phyloP scores from a whole-genome alignment of 2,113 vertebrate species.

The Montifringilla adamsi region DNA sequence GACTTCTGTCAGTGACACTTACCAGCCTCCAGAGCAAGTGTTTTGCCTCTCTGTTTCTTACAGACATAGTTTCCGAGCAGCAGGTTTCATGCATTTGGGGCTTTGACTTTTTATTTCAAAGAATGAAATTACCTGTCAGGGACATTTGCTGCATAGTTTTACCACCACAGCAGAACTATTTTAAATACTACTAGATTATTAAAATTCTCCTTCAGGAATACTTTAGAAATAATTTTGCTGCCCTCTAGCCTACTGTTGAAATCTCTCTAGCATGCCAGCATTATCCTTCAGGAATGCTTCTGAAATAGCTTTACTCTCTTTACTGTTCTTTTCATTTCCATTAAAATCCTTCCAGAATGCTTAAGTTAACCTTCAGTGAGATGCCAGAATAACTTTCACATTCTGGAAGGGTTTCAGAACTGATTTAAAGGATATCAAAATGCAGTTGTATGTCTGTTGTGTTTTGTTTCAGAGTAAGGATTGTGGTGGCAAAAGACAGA shows the following conservation, averaged over 20 bases:
- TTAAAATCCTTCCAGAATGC: constrained; percentile 75
- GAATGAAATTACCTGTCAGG: constrained; percentile 41
- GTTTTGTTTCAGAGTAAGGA: background rate
- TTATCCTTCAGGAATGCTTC: constrained; percentile 65
- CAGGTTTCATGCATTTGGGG: background rate
- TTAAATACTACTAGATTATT: constrained; percentile 72
- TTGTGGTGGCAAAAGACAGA: background rate
- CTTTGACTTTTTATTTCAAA: constrained; percentile 44
- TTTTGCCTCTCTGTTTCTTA: background rate
- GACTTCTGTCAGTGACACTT: background rate
- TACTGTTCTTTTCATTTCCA: constrained; percentile 63
- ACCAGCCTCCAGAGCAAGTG: background rate
- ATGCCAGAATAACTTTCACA: constrained; percentile 63
- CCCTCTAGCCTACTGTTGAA: constrained; percentile 64
- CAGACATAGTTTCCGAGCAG: background rate
- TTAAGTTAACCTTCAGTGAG: constrained; percentile 67
- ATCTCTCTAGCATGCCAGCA: constrained; percentile 43
- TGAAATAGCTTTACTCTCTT: constrained; percentile 67
- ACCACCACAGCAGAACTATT: constrained; percentile 63
- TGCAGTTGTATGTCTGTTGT: background rate
- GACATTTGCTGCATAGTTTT: constrained; percentile 51
- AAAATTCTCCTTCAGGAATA: constrained; percentile 71
- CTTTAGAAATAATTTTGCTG: constrained; percentile 70
- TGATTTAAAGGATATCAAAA: constrained; percentile 54
- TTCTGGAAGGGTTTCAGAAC: constrained; percentile 65